Evolutionary conservation across 2,888 invertebrate species (phyloP).

Genomic region (Pollenia griseotomentosa): DNA sequence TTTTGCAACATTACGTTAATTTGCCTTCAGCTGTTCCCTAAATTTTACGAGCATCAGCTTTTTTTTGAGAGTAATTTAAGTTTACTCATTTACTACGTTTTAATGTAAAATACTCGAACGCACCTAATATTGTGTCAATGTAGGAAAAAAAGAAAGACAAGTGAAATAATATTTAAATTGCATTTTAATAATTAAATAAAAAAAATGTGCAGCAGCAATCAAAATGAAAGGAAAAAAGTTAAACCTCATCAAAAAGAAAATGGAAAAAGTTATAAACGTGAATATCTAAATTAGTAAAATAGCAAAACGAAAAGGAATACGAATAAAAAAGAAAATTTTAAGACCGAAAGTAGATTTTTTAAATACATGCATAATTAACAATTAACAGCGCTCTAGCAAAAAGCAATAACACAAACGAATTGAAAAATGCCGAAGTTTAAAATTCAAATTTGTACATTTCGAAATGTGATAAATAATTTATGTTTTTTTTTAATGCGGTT

Average conservation of each 20-base stretch:
- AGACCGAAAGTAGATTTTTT: slow-evolving; percentile 19
- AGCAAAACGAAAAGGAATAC: not conserved
- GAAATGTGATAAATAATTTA: slow-evolving; percentile 26
- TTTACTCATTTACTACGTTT: too few relatives aligned
- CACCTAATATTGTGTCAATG: slow-evolving; percentile 34
- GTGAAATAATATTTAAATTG: slow-evolving; percentile 70
- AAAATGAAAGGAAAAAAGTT: slow-evolving; percentile 62
- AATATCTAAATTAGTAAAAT: not conserved
- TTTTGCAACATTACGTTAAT: too few relatives aligned
- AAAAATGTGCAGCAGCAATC: slow-evolving; percentile 56
- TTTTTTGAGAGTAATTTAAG: too few relatives aligned
- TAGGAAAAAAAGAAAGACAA: slow-evolving; percentile 26
- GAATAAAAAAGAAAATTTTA: slow-evolving; percentile 2
- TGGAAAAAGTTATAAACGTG: slow-evolving; percentile 1
- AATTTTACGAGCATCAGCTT: too few relatives aligned
- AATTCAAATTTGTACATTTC: not conserved
- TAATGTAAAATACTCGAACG: too few relatives aligned
- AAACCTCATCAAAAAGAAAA: slow-evolving; percentile 34
- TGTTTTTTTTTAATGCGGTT: not conserved
- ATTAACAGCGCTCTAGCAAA: not conserved
- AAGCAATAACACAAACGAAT: not conserved
- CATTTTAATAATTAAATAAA: slow-evolving; percentile 74
- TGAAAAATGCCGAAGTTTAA: slow-evolving; percentile 33
- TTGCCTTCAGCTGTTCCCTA: too few relatives aligned
- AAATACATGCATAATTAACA: not conserved